Evolutionary conservation across 2,888 invertebrate species (phyloP), one percentile per base, ranked within the genome.

Genomic region (Apamea crenata): DNA sequence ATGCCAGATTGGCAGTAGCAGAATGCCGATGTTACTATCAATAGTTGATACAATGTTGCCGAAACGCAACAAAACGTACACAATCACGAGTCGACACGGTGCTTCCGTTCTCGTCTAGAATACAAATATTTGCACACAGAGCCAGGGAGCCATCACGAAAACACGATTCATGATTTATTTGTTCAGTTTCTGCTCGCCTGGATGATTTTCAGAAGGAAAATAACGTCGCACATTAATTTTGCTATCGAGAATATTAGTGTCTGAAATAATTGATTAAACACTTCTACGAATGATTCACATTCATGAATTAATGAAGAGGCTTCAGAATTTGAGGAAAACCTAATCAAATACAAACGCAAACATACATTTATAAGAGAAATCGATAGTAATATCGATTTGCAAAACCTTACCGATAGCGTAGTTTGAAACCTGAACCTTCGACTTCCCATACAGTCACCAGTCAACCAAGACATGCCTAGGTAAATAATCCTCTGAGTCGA

Each of bases 101-200:
- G 91, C 90, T 93, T 94, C 94, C 94, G 94, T 93, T 93, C 94
- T 92, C 92, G 93, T 93, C 92, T 92, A 88, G 92, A 92, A 86
- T 89, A 91, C 92, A 92, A 93, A 93, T 91, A 93, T 92, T 92
- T 88, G 91, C 89, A 91, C 66, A 82, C 68, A 85, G 68, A 76
- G 88, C 63, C 77, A 74, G 77, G 76, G 70, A 73, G 79, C 83
- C 69, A 79, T 77, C 73, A 74, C 66, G 70, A 76, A 66, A 81
- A 86, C 71, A 71, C 73, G 61, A 87, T 72, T 76, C 69, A 67
- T 65, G 56, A 78, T 87, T 81, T 81, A 77, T 87, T 83, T 71
- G 65, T 74, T 68, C 71, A 75, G 53, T 79, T 85, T 80, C 77
- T 68, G 32, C 70, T 67, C 25, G 47, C 68, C 47, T 72, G 53